Evolutionary conservation across 2,113 vertebrate genomes (phyloP), one percentile per base, ranked within the genome.

Genomic region (Nerophis lumbriciformis): DNA sequence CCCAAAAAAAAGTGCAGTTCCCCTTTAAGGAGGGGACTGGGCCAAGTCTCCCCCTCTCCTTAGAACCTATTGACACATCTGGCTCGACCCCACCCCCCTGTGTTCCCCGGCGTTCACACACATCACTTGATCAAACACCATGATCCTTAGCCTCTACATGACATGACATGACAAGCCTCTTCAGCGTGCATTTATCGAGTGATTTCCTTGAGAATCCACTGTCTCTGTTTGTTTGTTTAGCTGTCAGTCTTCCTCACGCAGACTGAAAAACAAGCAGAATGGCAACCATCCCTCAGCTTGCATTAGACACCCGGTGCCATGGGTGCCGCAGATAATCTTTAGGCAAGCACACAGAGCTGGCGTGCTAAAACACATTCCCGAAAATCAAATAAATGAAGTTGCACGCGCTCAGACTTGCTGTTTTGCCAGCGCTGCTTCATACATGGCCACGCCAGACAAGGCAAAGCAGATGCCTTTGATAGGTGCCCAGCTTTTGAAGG

Each of bases 171-270:
- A 45, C 42, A 45, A 11, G 42, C 10, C 10, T 45, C 42, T 45
- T 45, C 42, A 12, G 42, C 12, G 42, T 45, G 10, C 42, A 45
- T 45, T 45, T 19, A 57, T 44, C 3, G 7, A 13, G 55, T 21
- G 1, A 57, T 42, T 56, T 56, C 36, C 37, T 21, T 21, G 39
- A 65, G 39, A 71, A 55, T 53, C 14, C 39, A 19, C 4, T 57
- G 15, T 56, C 37, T 42, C 7, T 13, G 3, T 12, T 8, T 13
- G 8, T 53, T 28, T 50, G 37, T 44, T 12, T 65, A 49, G 47
- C 8, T 78, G 65, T 78, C 69, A 72, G 21, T 61, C 64, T 77
- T 59, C 69, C 65, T 54, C 69, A 66, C 62, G 70, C 75, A 72
- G 39, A 59, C 55, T 64, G 76, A 74, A 71, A 21, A 45, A 45